Conservation (phyloP, 2,797 vertebrate species). For the Fringilla coelebs region DNA sequence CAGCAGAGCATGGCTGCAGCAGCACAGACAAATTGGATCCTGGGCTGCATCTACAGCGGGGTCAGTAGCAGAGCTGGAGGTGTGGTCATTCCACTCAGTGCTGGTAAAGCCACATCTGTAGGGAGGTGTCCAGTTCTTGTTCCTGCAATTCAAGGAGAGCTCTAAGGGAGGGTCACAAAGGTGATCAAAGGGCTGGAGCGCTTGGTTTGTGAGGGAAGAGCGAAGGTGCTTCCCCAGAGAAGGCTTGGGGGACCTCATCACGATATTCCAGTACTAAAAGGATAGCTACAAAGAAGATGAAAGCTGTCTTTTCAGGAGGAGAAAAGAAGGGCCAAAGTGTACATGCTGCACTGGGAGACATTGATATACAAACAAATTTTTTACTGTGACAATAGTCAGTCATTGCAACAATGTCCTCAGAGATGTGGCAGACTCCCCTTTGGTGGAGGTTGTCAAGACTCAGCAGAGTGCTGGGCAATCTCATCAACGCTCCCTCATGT, state of each 20-base stretch:
- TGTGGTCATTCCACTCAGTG: neutral
- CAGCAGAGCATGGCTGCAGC: neutral
- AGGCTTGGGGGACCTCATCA: neutral
- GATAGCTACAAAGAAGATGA: neutral
- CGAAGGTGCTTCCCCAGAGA: neutral
- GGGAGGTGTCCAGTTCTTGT: neutral
- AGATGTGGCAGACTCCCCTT: neutral
- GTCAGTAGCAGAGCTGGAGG: neutral
- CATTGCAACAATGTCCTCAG: neutral
- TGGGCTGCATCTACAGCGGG: neutral
- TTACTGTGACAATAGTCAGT: neutral
- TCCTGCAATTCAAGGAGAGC: neutral
- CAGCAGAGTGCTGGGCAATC: neutral
- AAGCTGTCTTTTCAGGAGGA: neutral
- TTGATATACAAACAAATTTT: neutral
- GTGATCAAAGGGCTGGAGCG: neutral
- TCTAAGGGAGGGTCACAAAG: neutral
- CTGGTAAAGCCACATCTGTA: neutral
- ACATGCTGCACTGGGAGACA: neutral
- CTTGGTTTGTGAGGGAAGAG: neutral
- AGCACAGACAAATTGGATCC: neutral
- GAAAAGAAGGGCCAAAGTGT: neutral
- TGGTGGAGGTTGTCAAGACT: neutral
- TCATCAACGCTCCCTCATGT: neutral
- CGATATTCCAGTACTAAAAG: neutral